phyloP scores from a whole-genome alignment of 2,888 invertebrate genomes.

The Xestia ashworthii region DNA sequence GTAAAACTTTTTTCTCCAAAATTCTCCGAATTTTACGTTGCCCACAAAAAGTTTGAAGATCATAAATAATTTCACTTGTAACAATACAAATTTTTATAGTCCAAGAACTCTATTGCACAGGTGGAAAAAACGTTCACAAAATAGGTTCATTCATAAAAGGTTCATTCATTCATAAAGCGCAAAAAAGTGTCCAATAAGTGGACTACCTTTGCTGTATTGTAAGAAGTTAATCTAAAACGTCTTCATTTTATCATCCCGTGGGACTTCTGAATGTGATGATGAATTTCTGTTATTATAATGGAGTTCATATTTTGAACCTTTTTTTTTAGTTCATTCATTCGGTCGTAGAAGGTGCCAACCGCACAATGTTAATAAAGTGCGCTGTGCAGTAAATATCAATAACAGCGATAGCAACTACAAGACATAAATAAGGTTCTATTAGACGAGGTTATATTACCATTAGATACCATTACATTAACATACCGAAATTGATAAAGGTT shows the following conservation, averaged over 20 bases:
- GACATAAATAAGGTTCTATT: neutral
- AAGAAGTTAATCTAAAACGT: conserved; percentile 81
- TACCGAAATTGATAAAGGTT: neutral
- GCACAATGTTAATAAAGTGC: conserved; percentile 2
- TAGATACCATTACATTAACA: neutral
- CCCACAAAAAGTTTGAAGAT: conserved; percentile 71
- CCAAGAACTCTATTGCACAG: conserved; percentile 79
- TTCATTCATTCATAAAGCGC: conserved; percentile 81
- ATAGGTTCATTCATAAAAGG: conserved; percentile 78
- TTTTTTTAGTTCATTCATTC: conserved; percentile 38
- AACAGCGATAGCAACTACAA: no score
- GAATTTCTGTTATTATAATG: conserved; percentile 51
- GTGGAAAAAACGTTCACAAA: conserved; percentile 77
- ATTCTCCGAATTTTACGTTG: conserved; percentile 64
- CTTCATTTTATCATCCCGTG: conserved; percentile 86
- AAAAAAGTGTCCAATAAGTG: conserved; percentile 75
- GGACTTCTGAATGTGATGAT: conserved; percentile 75
- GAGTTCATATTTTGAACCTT: conserved; percentile 45
- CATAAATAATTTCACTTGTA: conserved; percentile 86
- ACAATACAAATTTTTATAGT: conserved; percentile 89
- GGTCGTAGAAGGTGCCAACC: conserved; percentile 46
- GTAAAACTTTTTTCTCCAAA: conserved; percentile 45
- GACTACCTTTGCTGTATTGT: conserved; percentile 73
- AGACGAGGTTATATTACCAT: neutral
- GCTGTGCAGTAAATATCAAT: neutral